Conservation (phyloP, 2,888 invertebrate species). For the Neoaliturus tenellus region DNA sequence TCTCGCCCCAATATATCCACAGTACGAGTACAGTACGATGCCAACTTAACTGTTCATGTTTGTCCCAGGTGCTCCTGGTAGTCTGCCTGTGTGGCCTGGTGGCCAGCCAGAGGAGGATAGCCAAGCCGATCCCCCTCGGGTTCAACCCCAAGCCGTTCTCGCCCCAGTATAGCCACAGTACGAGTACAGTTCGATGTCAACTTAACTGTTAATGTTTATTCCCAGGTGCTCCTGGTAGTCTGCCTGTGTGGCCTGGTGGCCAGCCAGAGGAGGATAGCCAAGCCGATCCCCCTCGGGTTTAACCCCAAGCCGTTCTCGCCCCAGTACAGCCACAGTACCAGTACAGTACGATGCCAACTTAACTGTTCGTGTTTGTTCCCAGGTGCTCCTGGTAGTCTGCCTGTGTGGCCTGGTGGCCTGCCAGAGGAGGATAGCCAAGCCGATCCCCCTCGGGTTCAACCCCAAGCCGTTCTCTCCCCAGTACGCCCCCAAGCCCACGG, state of each 20-base stretch:
- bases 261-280: slow-evolving; percentile 36
- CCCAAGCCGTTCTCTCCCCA: slow-evolving; percentile 42
- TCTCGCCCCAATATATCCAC: slow-evolving; percentile 41
- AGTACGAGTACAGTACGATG: no score
- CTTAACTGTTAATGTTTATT: no score
- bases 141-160: slow-evolving; percentile 47
- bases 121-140: slow-evolving; percentile 45
- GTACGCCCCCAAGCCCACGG: slow-evolving; percentile 21
- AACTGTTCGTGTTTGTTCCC: no score
- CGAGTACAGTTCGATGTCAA: no score
- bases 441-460: slow-evolving; percentile 48
- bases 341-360: neutral
- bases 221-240: neutral
- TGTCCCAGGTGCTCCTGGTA: neutral
- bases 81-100: slow-evolving; percentile 27
- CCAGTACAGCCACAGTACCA: neutral
- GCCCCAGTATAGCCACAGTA: slow-evolving; percentile 46
- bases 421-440: slow-evolving; percentile 43
- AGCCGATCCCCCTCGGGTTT: slow-evolving; percentile 36
- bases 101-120: slow-evolving; percentile 21
- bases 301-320: slow-evolving; percentile 22
- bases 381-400: neutral
- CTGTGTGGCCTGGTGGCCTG: slow-evolving; percentile 5
- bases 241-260: slow-evolving; percentile 19
- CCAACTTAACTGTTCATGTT: no score